Evolutionary conservation across 2,113 vertebrate species (phyloP), one percentile per base, ranked within the genome.

Genomic region (Eudyptes chrysolophus): DNA sequence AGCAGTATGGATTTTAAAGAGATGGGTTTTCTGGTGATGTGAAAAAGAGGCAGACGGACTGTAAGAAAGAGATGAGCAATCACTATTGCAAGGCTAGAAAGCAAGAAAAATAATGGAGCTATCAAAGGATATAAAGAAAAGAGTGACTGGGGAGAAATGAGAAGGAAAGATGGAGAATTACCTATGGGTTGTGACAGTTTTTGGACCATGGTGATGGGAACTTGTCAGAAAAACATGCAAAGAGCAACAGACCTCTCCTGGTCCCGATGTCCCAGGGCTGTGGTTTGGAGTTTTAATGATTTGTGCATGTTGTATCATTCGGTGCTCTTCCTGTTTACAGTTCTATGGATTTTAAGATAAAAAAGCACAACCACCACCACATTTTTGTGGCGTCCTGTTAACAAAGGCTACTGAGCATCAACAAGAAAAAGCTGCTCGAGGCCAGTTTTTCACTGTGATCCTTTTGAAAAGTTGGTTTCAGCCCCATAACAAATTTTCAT

Each of bases 31-130:
- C 86, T 74, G 62, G 55, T 64, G 38, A 54, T 77, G 44, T 77
- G 90, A 74, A 83, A 84, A 77, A 83, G 49, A 94, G 29, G 75
- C 71, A 90, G 66, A 65, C 7, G 20, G 74, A 76, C 74, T 66
- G 30, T 62, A 72, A 42, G 70, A 76, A 87, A 88, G 82, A 90
- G 79, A 94, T 52, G 68, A 94, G 71, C 83, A 72, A 93, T 93
- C 75, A 69, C 58, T 49, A 36, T 18, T 83, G n/a, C 82, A 94
- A 70, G 71, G 26, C 54, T 86, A 74, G 94, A 88, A 80, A 76
- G 66, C 66, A 94, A 83, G 79, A 83, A 78, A 92, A 90, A 60
- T 72, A 92, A 87, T 49, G 48, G 52, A 80, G 32, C 62, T 90
- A 88, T 95, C 92, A 90, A 90, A 74, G 26, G 9, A 46, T 55